Percentiles rank a stretch among this genome's conserved stretches.
Evolutionary conservation across 2,113 vertebrate genomes (phyloP).

Genomic region (Procavia capensis): DNA sequence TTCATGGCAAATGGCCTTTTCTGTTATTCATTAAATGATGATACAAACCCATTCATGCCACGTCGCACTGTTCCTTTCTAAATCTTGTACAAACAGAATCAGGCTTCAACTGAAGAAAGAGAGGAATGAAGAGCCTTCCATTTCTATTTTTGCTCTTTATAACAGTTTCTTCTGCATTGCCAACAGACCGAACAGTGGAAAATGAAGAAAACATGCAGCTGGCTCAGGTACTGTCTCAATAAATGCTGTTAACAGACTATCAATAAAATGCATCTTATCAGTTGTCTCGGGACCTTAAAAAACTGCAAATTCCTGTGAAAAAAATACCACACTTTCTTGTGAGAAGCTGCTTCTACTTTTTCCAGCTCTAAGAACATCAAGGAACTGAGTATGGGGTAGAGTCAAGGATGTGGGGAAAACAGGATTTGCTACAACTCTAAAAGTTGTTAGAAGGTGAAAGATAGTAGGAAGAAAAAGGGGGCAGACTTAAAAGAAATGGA

Average conservation of each 20-base stretch:
- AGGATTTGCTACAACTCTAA: neutral
- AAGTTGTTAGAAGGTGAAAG: neutral
- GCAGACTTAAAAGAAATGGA: neutral
- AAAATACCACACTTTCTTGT: neutral
- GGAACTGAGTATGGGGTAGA: neutral
- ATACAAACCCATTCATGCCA: slow-evolving; percentile 77
- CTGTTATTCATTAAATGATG: slow-evolving; percentile 75
- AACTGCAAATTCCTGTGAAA: neutral
- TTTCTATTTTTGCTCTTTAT: slow-evolving; percentile 50
- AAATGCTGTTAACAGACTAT: neutral
- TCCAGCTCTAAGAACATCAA: neutral
- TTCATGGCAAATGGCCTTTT: slow-evolving; percentile 58
- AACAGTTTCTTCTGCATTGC: slow-evolving; percentile 72
- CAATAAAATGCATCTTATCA: neutral
- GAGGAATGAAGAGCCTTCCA: slow-evolving; percentile 78
- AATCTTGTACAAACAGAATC: slow-evolving; percentile 41
- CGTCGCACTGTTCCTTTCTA: slow-evolving; percentile 72
- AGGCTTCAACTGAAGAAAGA: neutral
- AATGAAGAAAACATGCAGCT: slow-evolving; percentile 63
- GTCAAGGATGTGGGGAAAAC: rapidly evolving
- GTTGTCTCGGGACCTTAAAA: neutral
- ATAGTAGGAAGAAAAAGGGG: neutral
- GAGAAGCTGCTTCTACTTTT: neutral
- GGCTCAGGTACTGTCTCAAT: slow-evolving; percentile 83
- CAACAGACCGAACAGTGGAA: slow-evolving; percentile 11